Evolutionary conservation across 2,113 vertebrate genomes (phyloP), one percentile per base, ranked within the genome.

Genomic region (Rhinolophus ferrumequinum): DNA sequence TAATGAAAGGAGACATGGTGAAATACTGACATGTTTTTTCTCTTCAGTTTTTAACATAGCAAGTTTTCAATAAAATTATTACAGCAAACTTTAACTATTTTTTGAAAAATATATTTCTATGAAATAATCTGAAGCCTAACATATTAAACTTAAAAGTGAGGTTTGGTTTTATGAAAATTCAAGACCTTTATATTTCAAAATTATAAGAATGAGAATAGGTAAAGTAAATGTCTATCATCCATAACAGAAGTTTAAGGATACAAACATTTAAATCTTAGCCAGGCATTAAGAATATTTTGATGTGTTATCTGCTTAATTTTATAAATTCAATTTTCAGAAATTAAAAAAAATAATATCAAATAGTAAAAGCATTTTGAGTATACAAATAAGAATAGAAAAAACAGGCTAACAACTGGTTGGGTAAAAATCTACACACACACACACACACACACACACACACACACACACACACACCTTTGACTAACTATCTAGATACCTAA

Each of bases 11-110:
- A 94, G 56, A 94, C 3, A 82, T 88, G 21, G 47, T 93, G 38
- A 93, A 93, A 92, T 85, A 41, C 26, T 95, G 94, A 79, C 19
- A 47, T 93, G 28, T 82, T 86, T 96, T 89, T 12, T 81, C 62
- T 94, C 35, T 72, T 4, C 38, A 90, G 33, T 62, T 90, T 85
- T 75, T 85, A 82, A 82, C 15, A 38, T n/a, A 89, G n/a, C 41
- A 64, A 44, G 76, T 96, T 93, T 92, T 35, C 76, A 97, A 80
- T 58, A 89, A 47, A 73, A 72, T 80, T 47, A 89, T 60, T 70
- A 35, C 6, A 62, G 26, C 6, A 56, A 80, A 88, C 26, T 96
- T 82, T 69, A 75, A 56, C 47, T 81, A 41, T 58, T 81, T 94
- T 89, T 89, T n/a, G 26, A 67, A 94, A 95, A 80, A 66, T 24